Evolutionary conservation across 2,113 vertebrate genomes (phyloP).

Genomic region (Austrofundulus limnaeus): DNA sequence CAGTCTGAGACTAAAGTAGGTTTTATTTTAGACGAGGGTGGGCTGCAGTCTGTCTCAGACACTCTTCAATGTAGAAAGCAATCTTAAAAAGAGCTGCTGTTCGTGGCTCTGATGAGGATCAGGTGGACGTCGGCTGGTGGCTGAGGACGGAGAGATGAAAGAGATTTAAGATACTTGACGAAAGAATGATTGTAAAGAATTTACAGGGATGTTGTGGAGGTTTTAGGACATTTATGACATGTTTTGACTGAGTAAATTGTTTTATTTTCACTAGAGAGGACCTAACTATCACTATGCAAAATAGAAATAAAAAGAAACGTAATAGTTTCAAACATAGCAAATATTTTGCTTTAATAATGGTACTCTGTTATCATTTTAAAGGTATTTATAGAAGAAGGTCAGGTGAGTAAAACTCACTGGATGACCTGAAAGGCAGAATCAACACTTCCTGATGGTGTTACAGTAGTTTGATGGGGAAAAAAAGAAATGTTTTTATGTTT

Average conservation of each 20-base stretch:
- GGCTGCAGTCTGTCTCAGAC: slow-evolving; percentile 7
- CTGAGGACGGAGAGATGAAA: slow-evolving; percentile 10
- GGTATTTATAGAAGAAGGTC: slow-evolving; percentile 49
- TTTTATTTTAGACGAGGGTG: slow-evolving; percentile 38
- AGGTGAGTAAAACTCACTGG: too few species aligned
- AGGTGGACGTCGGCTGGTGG: background rate
- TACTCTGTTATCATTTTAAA: slow-evolving; percentile 43
- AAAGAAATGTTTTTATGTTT: slow-evolving; percentile 33
- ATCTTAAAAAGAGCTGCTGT: slow-evolving; percentile 10
- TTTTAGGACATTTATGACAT: too few species aligned
- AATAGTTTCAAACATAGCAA: slow-evolving; percentile 41
- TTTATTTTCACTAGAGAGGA: slow-evolving; percentile 18
- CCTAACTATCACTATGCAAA: slow-evolving; percentile 43
- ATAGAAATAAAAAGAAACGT: slow-evolving; percentile 17
- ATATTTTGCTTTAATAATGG: slow-evolving; percentile 33
- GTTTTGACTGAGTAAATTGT: slow-evolving; percentile 31
- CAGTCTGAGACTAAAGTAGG: slow-evolving; percentile 45
- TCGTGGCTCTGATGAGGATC: slow-evolving; percentile 1
- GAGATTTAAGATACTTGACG: slow-evolving; percentile 46
- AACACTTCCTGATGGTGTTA: too few species aligned
- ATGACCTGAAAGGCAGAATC: too few species aligned
- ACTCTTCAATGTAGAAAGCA: background rate
- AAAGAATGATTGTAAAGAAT: slow-evolving; percentile 8
- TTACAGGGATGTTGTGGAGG: slow-evolving; percentile 1
- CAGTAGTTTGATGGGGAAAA: background rate